Conservation (phyloP, 2,888 invertebrate genomes). For the Pristionchus entomophagus region DNA sequence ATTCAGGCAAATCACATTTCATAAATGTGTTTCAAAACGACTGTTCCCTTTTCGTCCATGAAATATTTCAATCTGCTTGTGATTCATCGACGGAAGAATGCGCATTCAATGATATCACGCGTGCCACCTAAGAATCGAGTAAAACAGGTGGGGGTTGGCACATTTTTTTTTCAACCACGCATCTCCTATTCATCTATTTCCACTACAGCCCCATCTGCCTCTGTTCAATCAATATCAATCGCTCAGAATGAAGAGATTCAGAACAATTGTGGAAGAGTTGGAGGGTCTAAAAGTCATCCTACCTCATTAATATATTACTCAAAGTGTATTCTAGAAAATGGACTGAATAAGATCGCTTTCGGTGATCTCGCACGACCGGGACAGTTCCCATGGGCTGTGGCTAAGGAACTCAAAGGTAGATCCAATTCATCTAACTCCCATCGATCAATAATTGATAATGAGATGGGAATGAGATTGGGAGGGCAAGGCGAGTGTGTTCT, state of each 20-base stretch:
- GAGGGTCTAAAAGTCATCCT: not conserved
- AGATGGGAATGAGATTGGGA: not conserved
- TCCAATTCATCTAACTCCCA: not conserved
- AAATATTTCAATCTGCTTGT: no score
- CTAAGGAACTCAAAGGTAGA: not conserved
- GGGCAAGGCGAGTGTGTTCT: not conserved
- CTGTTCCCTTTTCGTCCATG: no score
- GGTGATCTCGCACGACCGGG: not conserved
- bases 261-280: not conserved
- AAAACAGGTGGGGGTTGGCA: no score
- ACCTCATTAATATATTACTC: no score
- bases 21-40: no score
- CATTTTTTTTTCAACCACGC: no score
- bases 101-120: no score
- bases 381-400: not conserved
- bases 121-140: no score
- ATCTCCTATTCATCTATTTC: no score
- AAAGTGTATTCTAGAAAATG: not conserved
- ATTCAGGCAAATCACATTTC: no score
- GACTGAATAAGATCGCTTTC: not conserved
- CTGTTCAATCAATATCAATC: not conserved
- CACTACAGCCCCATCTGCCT: not conserved
- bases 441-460: not conserved
- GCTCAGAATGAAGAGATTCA: not conserved
- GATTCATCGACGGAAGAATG: no score